phyloP scores from a whole-genome alignment of 2,888 invertebrate species.

The Dinocampus coccinellae region DNA sequence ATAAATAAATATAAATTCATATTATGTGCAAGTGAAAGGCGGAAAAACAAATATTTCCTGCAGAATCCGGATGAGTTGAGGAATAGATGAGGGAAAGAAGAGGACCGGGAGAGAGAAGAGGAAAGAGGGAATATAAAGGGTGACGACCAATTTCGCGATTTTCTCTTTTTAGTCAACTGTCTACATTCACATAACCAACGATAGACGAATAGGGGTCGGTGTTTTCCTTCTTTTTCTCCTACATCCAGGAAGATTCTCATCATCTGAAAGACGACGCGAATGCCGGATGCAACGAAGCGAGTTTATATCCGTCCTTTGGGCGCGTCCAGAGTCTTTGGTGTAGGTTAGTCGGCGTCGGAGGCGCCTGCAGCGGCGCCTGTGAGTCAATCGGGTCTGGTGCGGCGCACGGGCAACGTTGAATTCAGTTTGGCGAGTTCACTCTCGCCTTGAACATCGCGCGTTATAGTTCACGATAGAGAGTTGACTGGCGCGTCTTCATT shows the following conservation, averaged over 20 bases:
- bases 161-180: not conserved
- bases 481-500: not conserved
- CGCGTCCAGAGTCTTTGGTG: slow-evolving; percentile 18
- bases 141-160: not conserved
- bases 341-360: slow-evolving; percentile 23
- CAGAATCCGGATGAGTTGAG: no score
- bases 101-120: no score
- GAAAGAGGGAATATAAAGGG: no score
- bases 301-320: slow-evolving; percentile 35
- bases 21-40: no score
- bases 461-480: not conserved
- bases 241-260: slow-evolving; percentile 31
- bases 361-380: slow-evolving; percentile 45
- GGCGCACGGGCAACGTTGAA: slow-evolving; percentile 53
- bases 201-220: not conserved
- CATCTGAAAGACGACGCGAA: slow-evolving; percentile 33
- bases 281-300: slow-evolving; percentile 36
- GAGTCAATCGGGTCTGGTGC: slow-evolving; percentile 52
- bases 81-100: no score
- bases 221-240: not conserved
- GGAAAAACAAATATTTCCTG: no score
- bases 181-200: not conserved
- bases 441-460: slow-evolving; percentile 51
- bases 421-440: slow-evolving; percentile 59
- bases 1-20: no score